Evolutionary conservation across 2,113 vertebrate species (phyloP), one percentile per base, ranked within the genome.

Genomic region (Ictidomys tridecemlineatus): DNA sequence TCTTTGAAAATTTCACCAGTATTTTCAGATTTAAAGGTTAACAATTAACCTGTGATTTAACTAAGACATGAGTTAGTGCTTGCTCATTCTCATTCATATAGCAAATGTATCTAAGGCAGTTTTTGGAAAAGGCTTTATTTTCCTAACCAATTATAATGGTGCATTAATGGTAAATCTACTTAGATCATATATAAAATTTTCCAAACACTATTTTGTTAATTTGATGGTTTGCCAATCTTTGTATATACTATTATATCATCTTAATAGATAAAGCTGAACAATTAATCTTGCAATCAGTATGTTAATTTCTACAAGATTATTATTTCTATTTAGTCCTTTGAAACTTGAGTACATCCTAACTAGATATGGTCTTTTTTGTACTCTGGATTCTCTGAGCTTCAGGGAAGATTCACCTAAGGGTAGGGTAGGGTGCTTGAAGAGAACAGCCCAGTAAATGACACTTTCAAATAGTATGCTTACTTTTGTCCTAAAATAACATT

Each of bases 341-440:
- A 77, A 63, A 17, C 56, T 39, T 48, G 39, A 83, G 13, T 39
- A 32, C 2, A 0, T 37, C 2, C 22, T 83, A 14, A 4, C 1
- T 34, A 69, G 56, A 4, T 28, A 28, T 83, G 45, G 6, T 42
- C 30, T 26, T 45, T 30, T 22, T 32, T 67, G 11, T 80, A 26
- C 73, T 87, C 20, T 34, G 32, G 61, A 11, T 51, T 80, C 14
- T 48, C 12, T 83, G 17, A 85, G 8, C 2, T 34, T n/a, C 22
- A 16, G 20, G 28, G 51, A 20, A 20, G 9, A 13, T 26, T 30
- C 10, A 51, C 8, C 14, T 9, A 13, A 4, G 6, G 4, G 10
- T n/a, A 18, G 2, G 34, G 1, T 45, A 4, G 2, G 34, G 1
- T 45, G 4, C 9, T 8, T 39, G 10, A 24, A 48, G 4, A 42